Conservation (phyloP, 2,113 vertebrate genomes). For the Nipponia nippon region DNA sequence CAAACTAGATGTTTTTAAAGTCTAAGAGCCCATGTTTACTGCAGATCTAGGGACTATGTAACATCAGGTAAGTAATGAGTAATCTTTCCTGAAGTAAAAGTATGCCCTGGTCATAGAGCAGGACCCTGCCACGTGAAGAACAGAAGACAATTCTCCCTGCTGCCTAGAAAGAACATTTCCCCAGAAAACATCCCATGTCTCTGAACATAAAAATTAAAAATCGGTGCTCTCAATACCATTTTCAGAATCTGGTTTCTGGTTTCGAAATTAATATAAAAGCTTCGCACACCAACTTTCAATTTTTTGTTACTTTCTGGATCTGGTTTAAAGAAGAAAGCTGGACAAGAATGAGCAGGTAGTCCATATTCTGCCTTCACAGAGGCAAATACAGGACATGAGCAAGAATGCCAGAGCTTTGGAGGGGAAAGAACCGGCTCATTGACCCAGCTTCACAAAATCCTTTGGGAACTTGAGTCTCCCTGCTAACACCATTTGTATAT, state of each 20-base stretch:
- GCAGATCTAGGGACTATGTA: neutral
- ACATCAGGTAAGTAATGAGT: neutral
- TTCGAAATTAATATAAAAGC: neutral
- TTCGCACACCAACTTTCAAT: neutral
- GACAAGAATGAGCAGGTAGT: neutral
- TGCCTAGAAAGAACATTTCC: neutral
- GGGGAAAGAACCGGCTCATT: neutral
- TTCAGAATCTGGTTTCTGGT: neutral
- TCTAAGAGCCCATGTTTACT: neutral
- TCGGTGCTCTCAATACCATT: neutral
- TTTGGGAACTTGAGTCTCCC: constrained; percentile 7
- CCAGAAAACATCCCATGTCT: neutral
- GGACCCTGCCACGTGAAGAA: neutral
- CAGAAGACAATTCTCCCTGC: neutral
- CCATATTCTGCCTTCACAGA: neutral
- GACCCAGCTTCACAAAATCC: constrained; percentile 34
- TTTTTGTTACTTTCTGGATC: neutral
- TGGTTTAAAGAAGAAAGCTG: neutral
- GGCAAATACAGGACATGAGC: neutral
- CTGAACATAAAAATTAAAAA: neutral
- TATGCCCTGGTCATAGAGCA: neutral
- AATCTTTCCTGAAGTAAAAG: neutral
- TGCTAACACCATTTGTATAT: constrained; percentile 36
- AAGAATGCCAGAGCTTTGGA: neutral
- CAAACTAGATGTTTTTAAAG: neutral